Evolutionary conservation across 1,140 invertebrate genomes (phyloP).

Genomic region (Bombus vancouverensis): DNA sequence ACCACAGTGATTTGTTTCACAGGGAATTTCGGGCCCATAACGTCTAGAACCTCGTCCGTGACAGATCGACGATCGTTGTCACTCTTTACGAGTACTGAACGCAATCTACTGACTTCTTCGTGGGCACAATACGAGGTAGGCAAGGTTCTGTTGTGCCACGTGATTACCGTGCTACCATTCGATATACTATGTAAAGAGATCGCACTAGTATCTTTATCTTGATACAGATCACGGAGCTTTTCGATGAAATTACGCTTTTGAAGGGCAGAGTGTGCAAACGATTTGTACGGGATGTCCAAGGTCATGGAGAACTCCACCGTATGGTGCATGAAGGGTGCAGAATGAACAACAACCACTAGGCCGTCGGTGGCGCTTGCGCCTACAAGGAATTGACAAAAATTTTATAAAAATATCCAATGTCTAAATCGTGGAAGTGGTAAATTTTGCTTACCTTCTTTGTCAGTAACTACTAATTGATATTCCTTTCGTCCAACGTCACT

Average conservation of each 20-base stretch:
- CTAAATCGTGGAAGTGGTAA: no score
- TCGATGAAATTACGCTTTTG: constrained; percentile 91
- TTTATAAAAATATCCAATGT: not conserved
- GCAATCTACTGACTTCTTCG: constrained; percentile 87
- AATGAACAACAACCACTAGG: constrained; percentile 89
- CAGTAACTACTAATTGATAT: constrained; percentile 87
- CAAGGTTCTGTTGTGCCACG: constrained; percentile 91
- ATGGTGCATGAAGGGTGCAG: constrained; percentile 83
- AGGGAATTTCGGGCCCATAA: constrained; percentile 91
- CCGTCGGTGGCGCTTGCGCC: constrained; percentile 88
- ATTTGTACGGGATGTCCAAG: constrained; percentile 88
- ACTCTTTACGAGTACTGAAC: constrained; percentile 86
- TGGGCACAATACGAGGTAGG: constrained; percentile 88
- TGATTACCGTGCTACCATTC: constrained; percentile 86
- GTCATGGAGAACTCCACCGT: constrained; percentile 91
- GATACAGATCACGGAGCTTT: constrained; percentile 88
- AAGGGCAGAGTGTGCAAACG: constrained; percentile 87
- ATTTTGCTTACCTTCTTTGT: constrained; percentile 72
- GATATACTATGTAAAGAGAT: constrained; percentile 85
- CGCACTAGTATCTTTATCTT: constrained; percentile 88
- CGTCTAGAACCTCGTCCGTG: constrained; percentile 86
- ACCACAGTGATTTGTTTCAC: constrained; percentile 88
- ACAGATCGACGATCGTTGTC: constrained; percentile 85
- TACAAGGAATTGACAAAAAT: constrained; percentile 42
- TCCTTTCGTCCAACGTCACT: constrained; percentile 88